Base-by-base conservation (phyloP, 1,140 invertebrate genomes). In the Drosophila bocqueti region DNA sequence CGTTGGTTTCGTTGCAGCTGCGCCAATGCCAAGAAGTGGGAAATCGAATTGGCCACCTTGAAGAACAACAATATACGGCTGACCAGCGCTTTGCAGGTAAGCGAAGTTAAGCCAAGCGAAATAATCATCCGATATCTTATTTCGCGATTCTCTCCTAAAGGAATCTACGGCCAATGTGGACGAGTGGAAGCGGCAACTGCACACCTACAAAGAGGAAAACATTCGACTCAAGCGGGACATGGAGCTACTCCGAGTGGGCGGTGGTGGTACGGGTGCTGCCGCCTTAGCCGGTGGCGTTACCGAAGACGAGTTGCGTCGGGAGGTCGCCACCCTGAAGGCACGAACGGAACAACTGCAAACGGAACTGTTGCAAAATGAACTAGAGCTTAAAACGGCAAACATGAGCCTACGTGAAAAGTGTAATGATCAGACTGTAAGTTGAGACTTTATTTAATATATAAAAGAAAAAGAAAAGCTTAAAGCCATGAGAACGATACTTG, bases 91-190 rank as follows among this genome's bases (percentile, higher is more conserved):
- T 94, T 99, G 55, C 98, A 99, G 94, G 92, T 93, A 65, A 21
- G 21, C 24, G 36, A 34, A 15, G 24, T 49, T 24, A 24, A 24
- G 24, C 24, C 24, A 24, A 0, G 24, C 24, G 24, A 24, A 43
- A 18, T 45, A 11, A 18, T 5, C 10, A 45, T 11, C 4, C 34
- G 10, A 13, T 11, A 2, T 15, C 3, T 8, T 24, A 45, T 45
- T 4, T 21, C 29, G 38, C 16, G 0, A 18, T 57, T 21, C 29
- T 29, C 6, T n/a, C 16, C 13, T 4, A 0, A 36, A 93, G 92
- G 98, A 99, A 93, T 98, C 97, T 76, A 99, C 98, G 31, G 97
- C 98, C 45, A 99, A 99, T 94, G 98, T 99, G 9, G 98, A 99
- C 89, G 98, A 99, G 93, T 99, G 98, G 98, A 99, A 99, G 94